These are phyloP conservation scores for Bombus superbus DNA, from an alignment of 1,140 invertebrate species.

Conservation along the genomic window DNA sequence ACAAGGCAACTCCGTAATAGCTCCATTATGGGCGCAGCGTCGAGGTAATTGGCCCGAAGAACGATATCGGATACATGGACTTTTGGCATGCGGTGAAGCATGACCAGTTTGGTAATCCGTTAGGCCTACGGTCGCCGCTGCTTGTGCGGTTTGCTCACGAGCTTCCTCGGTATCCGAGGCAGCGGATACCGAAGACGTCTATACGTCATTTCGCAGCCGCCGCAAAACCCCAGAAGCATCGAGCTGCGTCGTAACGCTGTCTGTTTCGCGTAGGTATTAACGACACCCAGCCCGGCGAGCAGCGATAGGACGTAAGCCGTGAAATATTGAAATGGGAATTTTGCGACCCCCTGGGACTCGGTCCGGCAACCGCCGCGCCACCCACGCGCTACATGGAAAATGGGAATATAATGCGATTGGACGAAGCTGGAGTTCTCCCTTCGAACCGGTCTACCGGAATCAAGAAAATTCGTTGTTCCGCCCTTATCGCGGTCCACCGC, in stretches of 20 bases:
- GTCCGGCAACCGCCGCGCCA: not conserved
- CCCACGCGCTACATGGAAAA: constrained; percentile 40
- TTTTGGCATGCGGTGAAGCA: constrained; percentile 67
- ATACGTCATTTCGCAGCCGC: constrained; percentile 52
- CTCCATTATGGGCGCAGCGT: constrained; percentile 48
- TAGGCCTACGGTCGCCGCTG: constrained; percentile 38
- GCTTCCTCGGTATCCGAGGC: constrained; percentile 26
- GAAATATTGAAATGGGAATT: constrained; percentile 73
- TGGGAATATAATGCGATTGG: constrained; percentile 63
- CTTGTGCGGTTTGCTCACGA: constrained; percentile 43
- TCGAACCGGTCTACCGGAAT: not conserved
- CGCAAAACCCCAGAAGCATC: constrained; percentile 22
- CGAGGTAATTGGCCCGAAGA: constrained; percentile 55
- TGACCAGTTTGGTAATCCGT: constrained; percentile 51
- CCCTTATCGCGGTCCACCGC: not conserved
- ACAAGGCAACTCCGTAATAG: constrained; percentile 55
- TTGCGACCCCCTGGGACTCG: constrained; percentile 26
- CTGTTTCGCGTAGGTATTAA: constrained; percentile 63
- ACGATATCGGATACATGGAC: constrained; percentile 65
- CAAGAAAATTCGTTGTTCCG: constrained; percentile 10
- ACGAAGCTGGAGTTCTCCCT: constrained; percentile 20
- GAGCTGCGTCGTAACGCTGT: constrained; percentile 20
- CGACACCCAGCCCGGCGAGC: constrained; percentile 42
- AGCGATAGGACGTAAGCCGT: constrained; percentile 69
- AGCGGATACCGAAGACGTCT: constrained; percentile 45